These are phyloP conservation scores for Argyresthia goedartella DNA, from an alignment of 2,888 invertebrate species.

Conservation along the genomic window DNA sequence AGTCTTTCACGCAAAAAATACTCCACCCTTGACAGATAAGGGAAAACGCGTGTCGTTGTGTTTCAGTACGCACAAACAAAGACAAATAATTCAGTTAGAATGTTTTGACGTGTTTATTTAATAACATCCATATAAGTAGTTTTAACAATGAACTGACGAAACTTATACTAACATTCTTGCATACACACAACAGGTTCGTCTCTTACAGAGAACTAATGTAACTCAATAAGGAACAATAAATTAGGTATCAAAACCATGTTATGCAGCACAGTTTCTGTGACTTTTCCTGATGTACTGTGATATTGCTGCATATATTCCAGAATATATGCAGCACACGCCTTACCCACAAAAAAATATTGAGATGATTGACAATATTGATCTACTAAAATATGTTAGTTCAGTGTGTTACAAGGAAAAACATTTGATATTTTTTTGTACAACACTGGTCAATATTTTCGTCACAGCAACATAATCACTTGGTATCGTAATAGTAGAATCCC, in stretches of 20 bases:
- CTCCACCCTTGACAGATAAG: no score
- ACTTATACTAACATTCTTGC: neutral
- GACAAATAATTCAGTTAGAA: neutral
- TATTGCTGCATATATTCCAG: constrained; percentile 21
- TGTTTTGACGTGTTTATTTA: constrained; percentile 46
- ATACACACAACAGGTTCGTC: no score
- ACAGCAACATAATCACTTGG: constrained; percentile 65
- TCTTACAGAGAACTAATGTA: neutral
- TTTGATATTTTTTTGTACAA: neutral
- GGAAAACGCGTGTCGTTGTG: no score
- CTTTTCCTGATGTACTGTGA: constrained; percentile 17
- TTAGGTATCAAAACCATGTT: neutral
- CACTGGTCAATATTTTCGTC: constrained; percentile 20
- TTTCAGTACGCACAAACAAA: no score
- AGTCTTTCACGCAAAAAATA: no score
- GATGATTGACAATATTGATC: constrained; percentile 26
- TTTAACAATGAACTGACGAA: constrained; percentile 2
- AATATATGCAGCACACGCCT: no score
- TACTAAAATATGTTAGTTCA: constrained; percentile 16
- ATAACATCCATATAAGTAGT: constrained; percentile 6
- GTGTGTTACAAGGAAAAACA: neutral
- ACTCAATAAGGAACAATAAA: neutral
- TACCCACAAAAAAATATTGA: no score
- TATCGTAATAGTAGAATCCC: constrained; percentile 26
- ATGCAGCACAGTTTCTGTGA: neutral